These are phyloP conservation scores for Sakesphorus luctuosus DNA, from an alignment of 2,113 vertebrate species.

Conservation along the genomic window DNA sequence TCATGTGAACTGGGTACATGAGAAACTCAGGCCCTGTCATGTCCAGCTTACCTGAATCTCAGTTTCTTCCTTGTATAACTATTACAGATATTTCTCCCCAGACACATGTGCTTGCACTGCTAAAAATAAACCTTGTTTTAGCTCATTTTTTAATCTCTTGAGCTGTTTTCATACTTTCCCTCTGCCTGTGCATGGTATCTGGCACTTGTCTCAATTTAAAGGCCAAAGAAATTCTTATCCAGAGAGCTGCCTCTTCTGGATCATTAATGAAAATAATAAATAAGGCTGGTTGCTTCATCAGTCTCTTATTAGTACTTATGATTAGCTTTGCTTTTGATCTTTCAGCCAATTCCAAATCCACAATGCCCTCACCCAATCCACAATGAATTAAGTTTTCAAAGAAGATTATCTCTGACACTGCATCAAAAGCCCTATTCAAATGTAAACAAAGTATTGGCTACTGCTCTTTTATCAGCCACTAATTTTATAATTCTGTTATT, in stretches of 20 bases:
- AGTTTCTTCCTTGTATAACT: neutral
- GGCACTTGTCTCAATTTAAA: neutral
- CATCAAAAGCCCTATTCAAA: conserved; percentile 48
- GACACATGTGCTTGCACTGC: neutral
- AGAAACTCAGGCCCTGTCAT: neutral
- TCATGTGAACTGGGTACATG: accelerated
- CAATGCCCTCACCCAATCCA: neutral
- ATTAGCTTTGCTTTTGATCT: conserved; percentile 28
- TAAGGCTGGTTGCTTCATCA: neutral
- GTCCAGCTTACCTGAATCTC: neutral
- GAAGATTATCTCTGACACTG: conserved; percentile 15
- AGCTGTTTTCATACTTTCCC: neutral
- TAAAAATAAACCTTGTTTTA: conserved; percentile 21
- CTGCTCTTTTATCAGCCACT: neutral
- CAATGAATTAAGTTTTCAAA: conserved; percentile 23
- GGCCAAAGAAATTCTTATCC: conserved; percentile 22
- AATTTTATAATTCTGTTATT: conserved; percentile 34
- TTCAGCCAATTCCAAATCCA: conserved; percentile 31
- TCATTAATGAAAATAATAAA: conserved; percentile 35
- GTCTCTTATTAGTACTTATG: neutral
- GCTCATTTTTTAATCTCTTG: conserved; percentile 6
- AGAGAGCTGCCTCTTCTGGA: conserved; percentile 6
- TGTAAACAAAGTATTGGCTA: neutral
- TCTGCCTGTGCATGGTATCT: neutral
- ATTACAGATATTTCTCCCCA: neutral